A percentile compares a stretch with the other conserved stretches of the same genome.
Conservation (phyloP, 2,888 invertebrate species). For the Lobophora halterata region DNA sequence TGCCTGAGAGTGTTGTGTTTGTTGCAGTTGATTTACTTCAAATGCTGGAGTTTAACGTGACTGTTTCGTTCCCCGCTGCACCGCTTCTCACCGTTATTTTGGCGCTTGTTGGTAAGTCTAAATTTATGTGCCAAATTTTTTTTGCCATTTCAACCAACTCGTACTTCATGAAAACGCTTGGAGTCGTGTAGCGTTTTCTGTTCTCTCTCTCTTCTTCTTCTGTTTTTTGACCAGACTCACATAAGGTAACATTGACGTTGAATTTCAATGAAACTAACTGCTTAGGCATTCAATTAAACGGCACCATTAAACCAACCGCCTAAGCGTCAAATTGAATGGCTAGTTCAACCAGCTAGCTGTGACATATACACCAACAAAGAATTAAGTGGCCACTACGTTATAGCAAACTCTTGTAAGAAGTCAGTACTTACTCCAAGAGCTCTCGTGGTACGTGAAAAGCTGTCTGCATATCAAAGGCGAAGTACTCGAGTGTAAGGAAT, state of each 20-base stretch:
- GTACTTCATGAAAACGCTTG: too few species aligned
- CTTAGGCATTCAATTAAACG: too few species aligned
- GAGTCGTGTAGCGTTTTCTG: too few species aligned
- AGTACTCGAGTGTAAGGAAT: conserved; percentile 15
- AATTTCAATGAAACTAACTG: too few species aligned
- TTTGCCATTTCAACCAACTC: too few species aligned
- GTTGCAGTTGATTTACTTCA: conserved; percentile 97
- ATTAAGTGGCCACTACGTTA: neutral
- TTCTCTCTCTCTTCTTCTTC: too few species aligned
- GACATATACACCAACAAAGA: neutral
- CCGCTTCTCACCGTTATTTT: conserved; percentile 98
- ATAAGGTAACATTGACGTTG: too few species aligned
- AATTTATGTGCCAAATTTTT: too few species aligned
- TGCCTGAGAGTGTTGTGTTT: conserved; percentile 31
- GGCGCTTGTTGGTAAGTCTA: conserved; percentile 98
- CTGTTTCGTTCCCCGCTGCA: conserved; percentile 97
- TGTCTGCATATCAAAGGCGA: conserved; percentile 18
- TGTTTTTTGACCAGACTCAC: too few species aligned
- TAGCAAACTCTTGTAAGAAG: neutral
- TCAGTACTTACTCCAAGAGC: conserved; percentile 1
- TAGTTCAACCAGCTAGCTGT: neutral
- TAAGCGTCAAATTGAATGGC: too few species aligned
- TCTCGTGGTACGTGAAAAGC: conserved; percentile 11
- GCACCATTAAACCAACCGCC: too few species aligned
- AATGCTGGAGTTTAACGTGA: conserved; percentile 98